Evolutionary conservation across 2,113 vertebrate genomes (phyloP), one percentile per base, ranked within the genome.

Genomic region (Ctenodactylus gundi): DNA sequence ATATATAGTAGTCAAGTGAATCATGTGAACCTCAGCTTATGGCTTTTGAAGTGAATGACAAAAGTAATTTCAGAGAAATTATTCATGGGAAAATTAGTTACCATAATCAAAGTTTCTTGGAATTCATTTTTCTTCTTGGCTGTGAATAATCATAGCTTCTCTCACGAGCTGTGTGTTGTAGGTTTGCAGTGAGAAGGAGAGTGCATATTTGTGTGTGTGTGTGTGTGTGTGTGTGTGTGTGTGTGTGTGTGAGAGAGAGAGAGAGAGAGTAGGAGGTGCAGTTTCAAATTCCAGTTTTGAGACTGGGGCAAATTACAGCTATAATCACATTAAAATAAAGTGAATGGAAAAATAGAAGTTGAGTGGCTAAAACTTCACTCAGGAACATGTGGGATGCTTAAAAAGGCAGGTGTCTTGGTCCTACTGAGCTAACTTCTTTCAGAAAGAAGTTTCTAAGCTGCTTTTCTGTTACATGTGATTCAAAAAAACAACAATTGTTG

Each of bases 341-440:
- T 44, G 53, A 25, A 23, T 27, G 20, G 1, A 8, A 44, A 34
- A 57, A 25, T 6, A 78, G 14, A 57, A 57, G 8, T 8, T 31
- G 34, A n/a, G 29, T n/a, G 49, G n/a, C 9, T n/a, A 36, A 13
- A 34, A 6, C 44, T 14, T 17, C 12, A 25, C 21, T 4, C n/a
- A 25, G 20, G 4, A 11, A 25, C 36, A 55, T 18, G n/a, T 3
- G 1, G 18, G 49, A n/a, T 27, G 29, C 44, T 29, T 11, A 7
- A 9, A 21, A 8, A 29, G 1, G 7, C 27, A 31, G 3, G 3
- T 2, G 8, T 18, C 44, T 34, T 12, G 25, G 21, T 57, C 14
- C 10, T 4, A n/a, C 13, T 53, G 1, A 8, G 39, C 29, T 18
- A 64, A 31, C 23, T 9, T 6, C 60, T 57, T 44, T 44, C 7